Evolutionary conservation across 2,797 vertebrate genomes (phyloP).

Genomic region (Aulostomus chinensis): DNA sequence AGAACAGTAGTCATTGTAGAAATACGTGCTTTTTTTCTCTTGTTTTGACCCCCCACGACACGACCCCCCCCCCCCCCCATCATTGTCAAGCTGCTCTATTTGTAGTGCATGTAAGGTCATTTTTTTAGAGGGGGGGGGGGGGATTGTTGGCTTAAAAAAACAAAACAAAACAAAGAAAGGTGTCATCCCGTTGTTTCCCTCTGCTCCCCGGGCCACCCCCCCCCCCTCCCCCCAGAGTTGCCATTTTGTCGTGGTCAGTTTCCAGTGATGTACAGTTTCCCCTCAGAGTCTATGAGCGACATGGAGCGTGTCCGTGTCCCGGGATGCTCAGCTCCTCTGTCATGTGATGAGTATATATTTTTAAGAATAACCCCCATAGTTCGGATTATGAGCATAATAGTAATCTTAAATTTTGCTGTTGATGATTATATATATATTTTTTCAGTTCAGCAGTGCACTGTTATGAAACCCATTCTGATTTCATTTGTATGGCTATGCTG

Average conservation of each 20-base stretch:
- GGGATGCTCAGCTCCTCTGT: constrained; percentile 74
- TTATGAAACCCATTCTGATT: constrained; percentile 65
- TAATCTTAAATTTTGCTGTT: constrained; percentile 76
- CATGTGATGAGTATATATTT: constrained; percentile 81
- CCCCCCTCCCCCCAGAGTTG: constrained; percentile 58
- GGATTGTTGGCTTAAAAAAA: constrained; percentile 52
- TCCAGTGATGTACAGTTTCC: constrained; percentile 78
- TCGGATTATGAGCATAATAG: constrained; percentile 74
- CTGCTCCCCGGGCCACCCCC: constrained; percentile 19
- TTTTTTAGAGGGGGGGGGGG: constrained; percentile 63
- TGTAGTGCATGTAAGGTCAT: constrained; percentile 74
- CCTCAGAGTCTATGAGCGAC: constrained; percentile 73
- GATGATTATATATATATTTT: constrained; percentile 59
- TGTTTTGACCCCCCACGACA: no score
- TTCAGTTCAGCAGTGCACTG: constrained; percentile 77
- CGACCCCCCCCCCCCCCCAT: constrained; percentile 14
- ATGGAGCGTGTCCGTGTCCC: constrained; percentile 68
- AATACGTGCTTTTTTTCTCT: constrained; percentile 38
- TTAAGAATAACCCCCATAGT: constrained; percentile 74
- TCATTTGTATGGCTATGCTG: constrained; percentile 68
- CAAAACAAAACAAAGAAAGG: no score
- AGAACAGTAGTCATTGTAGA: constrained; percentile 54
- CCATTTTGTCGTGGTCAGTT: constrained; percentile 75
- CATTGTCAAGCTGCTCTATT: constrained; percentile 66
- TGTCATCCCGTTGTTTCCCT: constrained; percentile 57